Percentiles rank a stretch among this genome's conserved stretches.
Evolutionary conservation across 1,140 invertebrate genomes (phyloP).

Genomic region (Drosophila truncata): DNA sequence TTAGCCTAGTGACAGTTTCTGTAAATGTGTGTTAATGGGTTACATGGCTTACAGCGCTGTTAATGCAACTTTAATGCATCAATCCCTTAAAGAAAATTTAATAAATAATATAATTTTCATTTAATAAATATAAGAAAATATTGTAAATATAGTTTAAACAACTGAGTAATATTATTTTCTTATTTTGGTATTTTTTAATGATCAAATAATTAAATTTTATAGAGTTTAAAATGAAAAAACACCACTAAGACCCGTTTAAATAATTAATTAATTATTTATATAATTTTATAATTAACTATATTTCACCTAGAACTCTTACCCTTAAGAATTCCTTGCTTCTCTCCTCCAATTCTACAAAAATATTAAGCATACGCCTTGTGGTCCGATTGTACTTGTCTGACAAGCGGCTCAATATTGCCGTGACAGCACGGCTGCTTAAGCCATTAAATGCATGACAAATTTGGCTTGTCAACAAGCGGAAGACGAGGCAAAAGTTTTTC

Average conservation of each 20-base stretch:
- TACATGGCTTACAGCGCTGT: constrained; percentile 59
- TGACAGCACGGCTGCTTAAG: constrained; percentile 59
- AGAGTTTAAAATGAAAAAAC: neutral
- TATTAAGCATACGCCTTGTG: constrained; percentile 34
- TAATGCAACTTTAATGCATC: constrained; percentile 4
- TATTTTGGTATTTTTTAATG: fast-evolving
- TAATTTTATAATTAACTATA: neutral
- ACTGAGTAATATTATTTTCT: neutral
- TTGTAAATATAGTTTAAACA: too few species aligned
- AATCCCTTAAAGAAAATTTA: neutral
- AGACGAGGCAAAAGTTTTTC: constrained; percentile 69
- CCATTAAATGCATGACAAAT: constrained; percentile 80
- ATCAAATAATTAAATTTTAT: too few species aligned
- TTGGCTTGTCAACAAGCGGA: constrained; percentile 77
- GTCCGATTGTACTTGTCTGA: constrained; percentile 26
- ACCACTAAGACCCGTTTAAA: neutral
- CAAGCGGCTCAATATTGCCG: constrained; percentile 44
- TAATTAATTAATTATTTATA: neutral
- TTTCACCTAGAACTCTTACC: neutral
- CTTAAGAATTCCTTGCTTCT: neutral
- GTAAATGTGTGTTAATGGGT: constrained; percentile 65
- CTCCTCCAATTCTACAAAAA: neutral
- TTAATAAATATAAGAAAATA: neutral
- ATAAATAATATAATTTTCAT: neutral
- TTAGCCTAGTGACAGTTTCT: constrained; percentile 42